Evolutionary conservation across 1,140 invertebrate species (phyloP), one percentile per base, ranked within the genome.

Genomic region (Nasonia vitripennis): DNA sequence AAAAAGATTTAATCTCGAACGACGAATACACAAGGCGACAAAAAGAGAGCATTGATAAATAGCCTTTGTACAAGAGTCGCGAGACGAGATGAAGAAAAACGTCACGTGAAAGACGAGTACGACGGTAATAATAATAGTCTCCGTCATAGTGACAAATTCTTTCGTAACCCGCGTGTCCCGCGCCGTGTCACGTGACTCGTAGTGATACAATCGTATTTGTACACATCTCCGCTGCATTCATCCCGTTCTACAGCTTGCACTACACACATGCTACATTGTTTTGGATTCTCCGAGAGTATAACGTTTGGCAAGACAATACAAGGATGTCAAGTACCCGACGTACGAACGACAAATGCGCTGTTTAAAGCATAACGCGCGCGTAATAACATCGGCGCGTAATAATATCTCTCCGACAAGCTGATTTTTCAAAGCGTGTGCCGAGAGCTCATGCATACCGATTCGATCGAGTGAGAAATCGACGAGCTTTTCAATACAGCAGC

Each of bases 191-290:
- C 70, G 70, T 37, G 31, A 74, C 11, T 17, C 27, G 34, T 27
- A 27, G 27, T 17, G 71, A 74, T 37, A 74, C 71, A 74, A 74
- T 74, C 71, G 14, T 37, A 27, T 74, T 74, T 41, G 27, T 20
- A 27, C 71, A 27, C 17, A n/a, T n/a, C n/a, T n/a, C n/a, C n/a
- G n/a, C n/a, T n/a, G n/a, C n/a, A n/a, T n/a, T n/a, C n/a, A n/a
- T n/a, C 31, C 23, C 71, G 10, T 74, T 2, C n/a, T 41, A 37
- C 34, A 37, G 27, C 27, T 27, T 27, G 27, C 34, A 5, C 23
- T 34, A 31, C 27, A 34, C 70, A 23, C 27, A 23, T 23, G 27
- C 70, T 74, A 34, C 71, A 74, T 74, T 74, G 71, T 74, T 74
- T 37, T 9, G 34, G 14, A 37, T 74, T 74, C 12, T 55, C 12